Percentiles rank a stretch among this genome's conserved stretches.
Conservation (phyloP, 2,888 invertebrate genomes). For the Strigamia maritima region DNA sequence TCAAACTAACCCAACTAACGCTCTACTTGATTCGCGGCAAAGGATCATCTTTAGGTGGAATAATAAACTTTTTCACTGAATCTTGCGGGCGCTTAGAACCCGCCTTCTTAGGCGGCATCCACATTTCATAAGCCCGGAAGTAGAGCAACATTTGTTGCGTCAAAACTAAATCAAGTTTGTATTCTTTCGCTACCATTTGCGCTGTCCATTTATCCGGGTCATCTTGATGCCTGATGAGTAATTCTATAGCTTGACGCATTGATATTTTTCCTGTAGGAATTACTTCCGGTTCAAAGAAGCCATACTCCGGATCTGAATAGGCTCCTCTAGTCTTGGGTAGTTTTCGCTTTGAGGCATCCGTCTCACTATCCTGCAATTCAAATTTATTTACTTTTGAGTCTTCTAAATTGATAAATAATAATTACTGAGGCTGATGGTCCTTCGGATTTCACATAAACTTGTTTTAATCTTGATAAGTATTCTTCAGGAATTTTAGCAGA, state of each 20-base stretch:
- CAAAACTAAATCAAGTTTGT: slow-evolving; percentile 64
- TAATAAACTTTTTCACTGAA: neutral
- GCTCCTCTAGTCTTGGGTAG: slow-evolving; percentile 59
- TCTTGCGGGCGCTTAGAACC: neutral
- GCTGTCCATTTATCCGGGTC: slow-evolving; percentile 61
- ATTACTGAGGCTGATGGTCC: slow-evolving; percentile 51
- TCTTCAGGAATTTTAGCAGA: neutral
- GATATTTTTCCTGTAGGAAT: slow-evolving; percentile 65
- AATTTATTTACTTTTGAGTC: no score
- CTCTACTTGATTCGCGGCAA: neutral
- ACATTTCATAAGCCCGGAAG: slow-evolving; percentile 66
- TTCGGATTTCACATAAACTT: slow-evolving; percentile 69
- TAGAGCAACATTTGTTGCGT: slow-evolving; percentile 62
- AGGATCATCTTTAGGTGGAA: neutral
- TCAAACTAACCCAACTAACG: neutral
- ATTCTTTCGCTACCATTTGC: slow-evolving; percentile 64
- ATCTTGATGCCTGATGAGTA: slow-evolving; percentile 64
- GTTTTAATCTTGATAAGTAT: slow-evolving; percentile 58
- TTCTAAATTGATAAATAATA: no score
- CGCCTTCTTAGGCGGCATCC: slow-evolving; percentile 56
- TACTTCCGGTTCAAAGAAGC: slow-evolving; percentile 64
- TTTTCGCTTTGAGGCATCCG: neutral
- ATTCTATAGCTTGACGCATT: slow-evolving; percentile 62
- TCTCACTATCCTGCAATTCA: no score
- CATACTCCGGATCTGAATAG: slow-evolving; percentile 62